phyloP scores from a whole-genome alignment of 2,888 invertebrate species.

The Drosophila longiperda region DNA sequence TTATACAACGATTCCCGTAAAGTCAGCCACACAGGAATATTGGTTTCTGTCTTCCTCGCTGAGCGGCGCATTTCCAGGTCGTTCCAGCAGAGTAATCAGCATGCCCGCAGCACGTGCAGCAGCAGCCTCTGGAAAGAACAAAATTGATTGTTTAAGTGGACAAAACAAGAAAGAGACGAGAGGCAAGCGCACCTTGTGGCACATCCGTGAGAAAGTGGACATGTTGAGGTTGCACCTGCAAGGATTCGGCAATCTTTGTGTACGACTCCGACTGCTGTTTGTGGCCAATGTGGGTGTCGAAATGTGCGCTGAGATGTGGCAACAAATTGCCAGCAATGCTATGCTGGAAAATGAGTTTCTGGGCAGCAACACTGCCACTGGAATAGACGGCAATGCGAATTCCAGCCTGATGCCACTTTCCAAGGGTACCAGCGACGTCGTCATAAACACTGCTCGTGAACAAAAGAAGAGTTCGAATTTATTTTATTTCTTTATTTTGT shows the following conservation, averaged over 20 bases:
- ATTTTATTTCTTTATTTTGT: not conserved
- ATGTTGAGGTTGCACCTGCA: conserved; percentile 88
- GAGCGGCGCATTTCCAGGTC: conserved; percentile 92
- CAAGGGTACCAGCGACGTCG: conserved; percentile 92
- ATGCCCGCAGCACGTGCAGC: conserved; percentile 92
- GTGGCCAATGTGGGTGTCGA: conserved; percentile 93
- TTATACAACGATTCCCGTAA: conserved; percentile 79
- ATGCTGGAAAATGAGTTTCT: conserved; percentile 93
- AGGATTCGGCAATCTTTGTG: conserved; percentile 89
- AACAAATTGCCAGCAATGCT: conserved; percentile 91
- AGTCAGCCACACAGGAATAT: conserved; percentile 87
- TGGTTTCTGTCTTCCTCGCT: conserved; percentile 86
- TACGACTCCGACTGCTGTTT: conserved; percentile 93
- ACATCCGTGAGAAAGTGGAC: conserved; percentile 95
- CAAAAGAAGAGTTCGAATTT: not conserved
- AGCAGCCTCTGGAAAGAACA: conserved; percentile 89
- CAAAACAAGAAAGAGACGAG: not conserved
- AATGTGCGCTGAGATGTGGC: conserved; percentile 90
- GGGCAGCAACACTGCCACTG: conserved; percentile 95
- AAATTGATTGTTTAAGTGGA: not conserved
- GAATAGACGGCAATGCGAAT: conserved; percentile 94
- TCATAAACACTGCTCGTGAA: conserved; percentile 90
- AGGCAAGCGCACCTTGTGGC: conserved; percentile 89
- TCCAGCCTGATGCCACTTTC: conserved; percentile 89
- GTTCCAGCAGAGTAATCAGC: conserved; percentile 88